These are phyloP conservation scores for Volucella inanis DNA, from an alignment of 2,888 invertebrate genomes.

Conservation along the genomic window DNA sequence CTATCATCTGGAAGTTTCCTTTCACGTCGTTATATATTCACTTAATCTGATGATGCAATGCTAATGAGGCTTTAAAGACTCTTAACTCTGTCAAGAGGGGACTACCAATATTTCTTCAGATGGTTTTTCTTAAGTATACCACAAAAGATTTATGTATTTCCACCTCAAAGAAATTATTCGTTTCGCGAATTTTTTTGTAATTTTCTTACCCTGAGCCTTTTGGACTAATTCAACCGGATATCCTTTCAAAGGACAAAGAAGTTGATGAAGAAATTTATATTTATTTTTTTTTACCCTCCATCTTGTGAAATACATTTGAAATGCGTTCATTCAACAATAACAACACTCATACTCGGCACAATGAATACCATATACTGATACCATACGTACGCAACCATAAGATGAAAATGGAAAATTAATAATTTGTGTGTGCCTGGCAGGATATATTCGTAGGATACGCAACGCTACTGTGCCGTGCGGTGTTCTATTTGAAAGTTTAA, in stretches of 20 bases:
- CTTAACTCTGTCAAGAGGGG: slow-evolving; percentile 3
- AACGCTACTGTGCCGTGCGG: slow-evolving; percentile 41
- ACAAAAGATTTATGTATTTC: slow-evolving; percentile 61
- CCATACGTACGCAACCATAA: slow-evolving; percentile 19
- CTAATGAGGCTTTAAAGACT: slow-evolving; percentile 36
- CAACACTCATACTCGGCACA: slow-evolving; percentile 49
- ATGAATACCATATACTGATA: slow-evolving; percentile 17
- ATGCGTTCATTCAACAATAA: slow-evolving; percentile 63
- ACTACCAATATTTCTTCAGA: neutral
- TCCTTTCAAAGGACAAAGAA: slow-evolving; percentile 48
- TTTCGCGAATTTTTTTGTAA: slow-evolving; percentile 46
- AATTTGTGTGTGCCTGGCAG: slow-evolving; percentile 72
- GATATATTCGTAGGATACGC: slow-evolving; percentile 38
- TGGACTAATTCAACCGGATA: slow-evolving; percentile 69
- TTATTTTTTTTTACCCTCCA: slow-evolving; percentile 6
- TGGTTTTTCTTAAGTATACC: slow-evolving; percentile 11
- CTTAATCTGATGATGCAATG: slow-evolving; percentile 28
- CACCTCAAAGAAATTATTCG: slow-evolving; percentile 37
- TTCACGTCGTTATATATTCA: slow-evolving; percentile 31
- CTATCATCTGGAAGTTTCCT: neutral
- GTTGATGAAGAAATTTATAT: slow-evolving; percentile 45
- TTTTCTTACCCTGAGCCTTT: slow-evolving; percentile 12
- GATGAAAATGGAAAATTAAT: slow-evolving; percentile 74
- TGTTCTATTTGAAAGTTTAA: slow-evolving; percentile 68
- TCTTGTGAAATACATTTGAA: slow-evolving; percentile 17